phyloP scores from a whole-genome alignment of 2,797 vertebrate genomes.

The Falco cherrug region DNA sequence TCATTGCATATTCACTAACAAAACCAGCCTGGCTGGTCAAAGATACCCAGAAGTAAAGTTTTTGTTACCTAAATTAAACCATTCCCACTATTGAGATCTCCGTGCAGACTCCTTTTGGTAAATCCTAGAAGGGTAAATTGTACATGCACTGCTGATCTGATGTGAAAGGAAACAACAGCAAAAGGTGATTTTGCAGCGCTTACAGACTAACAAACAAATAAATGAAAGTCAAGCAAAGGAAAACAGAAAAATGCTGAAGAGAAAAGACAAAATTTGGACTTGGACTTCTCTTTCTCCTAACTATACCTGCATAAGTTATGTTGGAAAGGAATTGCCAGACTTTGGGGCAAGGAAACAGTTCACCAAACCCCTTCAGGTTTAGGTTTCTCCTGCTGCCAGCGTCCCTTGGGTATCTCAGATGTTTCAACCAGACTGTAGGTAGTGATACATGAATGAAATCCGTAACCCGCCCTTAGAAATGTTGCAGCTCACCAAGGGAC shows the following conservation, averaged over 20 bases:
- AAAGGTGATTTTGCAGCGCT: not conserved
- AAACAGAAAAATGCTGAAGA: not conserved
- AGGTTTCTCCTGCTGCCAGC: not conserved
- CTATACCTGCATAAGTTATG: too few relatives aligned
- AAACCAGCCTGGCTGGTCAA: not conserved
- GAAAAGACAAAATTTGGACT: not conserved
- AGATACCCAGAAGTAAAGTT: not conserved
- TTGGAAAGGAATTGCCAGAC: not conserved
- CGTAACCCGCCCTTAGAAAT: not conserved
- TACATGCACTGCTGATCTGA: not conserved
- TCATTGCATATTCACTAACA: not conserved
- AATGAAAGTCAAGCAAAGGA: not conserved
- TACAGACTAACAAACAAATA: not conserved
- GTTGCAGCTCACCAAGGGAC: not conserved
- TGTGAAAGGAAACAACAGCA: not conserved
- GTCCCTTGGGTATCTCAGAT: not conserved
- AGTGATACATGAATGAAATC: not conserved
- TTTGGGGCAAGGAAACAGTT: not conserved
- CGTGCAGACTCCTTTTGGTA: not conserved
- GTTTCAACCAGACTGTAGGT: not conserved
- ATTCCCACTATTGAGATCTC: not conserved
- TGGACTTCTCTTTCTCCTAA: not conserved
- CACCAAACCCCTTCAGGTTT: not conserved
- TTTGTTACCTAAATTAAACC: not conserved
- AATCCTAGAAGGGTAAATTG: not conserved